phyloP scores from a whole-genome alignment of 1,140 invertebrate genomes.

The Metaphire vulgaris region DNA sequence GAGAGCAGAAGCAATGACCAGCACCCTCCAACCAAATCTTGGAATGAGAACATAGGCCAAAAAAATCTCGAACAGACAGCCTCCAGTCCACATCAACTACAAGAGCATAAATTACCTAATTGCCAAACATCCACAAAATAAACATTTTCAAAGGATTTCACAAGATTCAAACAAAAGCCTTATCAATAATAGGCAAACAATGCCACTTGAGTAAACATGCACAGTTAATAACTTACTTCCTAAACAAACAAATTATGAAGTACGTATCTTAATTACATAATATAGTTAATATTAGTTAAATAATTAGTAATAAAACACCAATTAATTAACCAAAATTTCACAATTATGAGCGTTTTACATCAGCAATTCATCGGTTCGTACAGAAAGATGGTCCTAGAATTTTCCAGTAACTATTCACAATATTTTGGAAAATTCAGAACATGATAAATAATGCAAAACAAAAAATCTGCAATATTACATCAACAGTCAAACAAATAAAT shows the following conservation, averaged over 20 bases:
- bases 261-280: not conserved
- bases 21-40: conserved; percentile 71
- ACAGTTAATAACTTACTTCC: not conserved
- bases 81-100: conserved; percentile 52
- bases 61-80: conserved; percentile 56
- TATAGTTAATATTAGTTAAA: not conserved
- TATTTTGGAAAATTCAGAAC: not conserved
- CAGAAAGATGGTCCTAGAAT: not conserved
- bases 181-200: not conserved
- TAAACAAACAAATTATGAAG: not conserved
- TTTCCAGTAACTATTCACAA: no score
- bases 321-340: not conserved
- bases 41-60: conserved; percentile 83
- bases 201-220: not conserved
- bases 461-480: not conserved
- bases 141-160: not conserved
- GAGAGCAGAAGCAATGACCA: conserved; percentile 75
- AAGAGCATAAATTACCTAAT: conserved; percentile 13
- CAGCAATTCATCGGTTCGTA: not conserved
- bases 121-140: not conserved
- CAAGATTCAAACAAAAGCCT: not conserved
- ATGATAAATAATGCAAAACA: not conserved
- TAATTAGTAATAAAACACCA: not conserved
- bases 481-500: not conserved
- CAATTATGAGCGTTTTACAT: not conserved